Conservation (phyloP, 2,797 vertebrate species). For the Nannoperca australis region DNA sequence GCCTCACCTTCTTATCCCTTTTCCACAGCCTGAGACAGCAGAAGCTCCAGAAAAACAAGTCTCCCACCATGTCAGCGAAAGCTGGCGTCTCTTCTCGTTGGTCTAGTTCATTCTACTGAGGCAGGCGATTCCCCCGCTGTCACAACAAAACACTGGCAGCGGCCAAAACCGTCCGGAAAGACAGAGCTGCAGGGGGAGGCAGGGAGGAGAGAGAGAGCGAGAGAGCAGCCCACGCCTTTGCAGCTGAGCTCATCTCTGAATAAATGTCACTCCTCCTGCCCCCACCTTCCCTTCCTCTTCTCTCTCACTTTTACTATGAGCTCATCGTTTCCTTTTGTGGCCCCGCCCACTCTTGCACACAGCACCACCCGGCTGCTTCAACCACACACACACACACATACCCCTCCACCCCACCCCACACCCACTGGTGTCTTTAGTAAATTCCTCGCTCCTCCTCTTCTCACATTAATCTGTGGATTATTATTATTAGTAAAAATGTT, state of each 20-base stretch:
- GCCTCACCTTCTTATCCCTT: slow-evolving; percentile 86
- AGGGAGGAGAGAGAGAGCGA: slow-evolving; percentile 32
- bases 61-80: slow-evolving; percentile 85
- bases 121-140: slow-evolving; percentile 58
- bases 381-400: slow-evolving; percentile 24
- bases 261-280: slow-evolving; percentile 72
- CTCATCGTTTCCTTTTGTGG: slow-evolving; percentile 80
- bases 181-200: slow-evolving; percentile 47
- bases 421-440: slow-evolving; percentile 39
- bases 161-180: slow-evolving; percentile 54
- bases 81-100: slow-evolving; percentile 48
- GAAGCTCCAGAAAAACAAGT: slow-evolving; percentile 86
- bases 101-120: slow-evolving; percentile 76
- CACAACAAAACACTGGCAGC: slow-evolving; percentile 78
- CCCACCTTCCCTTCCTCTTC: slow-evolving; percentile 44
- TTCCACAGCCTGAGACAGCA: slow-evolving; percentile 88
- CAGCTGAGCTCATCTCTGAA: slow-evolving; percentile 86
- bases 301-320: slow-evolving; percentile 75
- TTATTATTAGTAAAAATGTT: not conserved
- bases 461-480: not conserved
- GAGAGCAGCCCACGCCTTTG: slow-evolving; percentile 77
- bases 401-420: slow-evolving; percentile 7
- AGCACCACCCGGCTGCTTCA: slow-evolving; percentile 46
- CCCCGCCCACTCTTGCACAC: slow-evolving; percentile 66
- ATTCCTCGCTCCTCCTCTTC: slow-evolving; percentile 33